Conservation (phyloP, 1,140 invertebrate genomes). For the Trialeurodes vaporariorum region DNA sequence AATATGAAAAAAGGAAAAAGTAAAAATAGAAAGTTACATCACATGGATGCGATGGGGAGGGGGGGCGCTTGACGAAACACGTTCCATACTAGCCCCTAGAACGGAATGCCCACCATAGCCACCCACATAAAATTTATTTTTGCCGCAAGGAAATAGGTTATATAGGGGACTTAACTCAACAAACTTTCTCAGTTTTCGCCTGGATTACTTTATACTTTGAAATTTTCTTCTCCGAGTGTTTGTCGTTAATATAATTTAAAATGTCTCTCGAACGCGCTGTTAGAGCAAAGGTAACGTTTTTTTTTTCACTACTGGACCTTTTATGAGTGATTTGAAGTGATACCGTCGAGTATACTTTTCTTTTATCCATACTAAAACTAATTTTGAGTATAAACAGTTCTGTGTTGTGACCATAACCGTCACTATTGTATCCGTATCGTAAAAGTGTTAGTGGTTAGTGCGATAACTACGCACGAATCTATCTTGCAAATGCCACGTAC, state of each 20-base stretch:
- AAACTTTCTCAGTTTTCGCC: neutral
- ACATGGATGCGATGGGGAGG: neutral
- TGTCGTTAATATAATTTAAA: neutral
- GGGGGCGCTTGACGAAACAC: neutral
- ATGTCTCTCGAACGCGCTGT: neutral
- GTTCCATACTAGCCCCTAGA: neutral
- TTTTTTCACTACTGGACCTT: neutral
- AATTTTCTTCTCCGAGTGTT: neutral
- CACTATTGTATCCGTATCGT: too few species aligned
- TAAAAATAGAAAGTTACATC: conserved; percentile 1
- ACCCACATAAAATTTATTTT: neutral
- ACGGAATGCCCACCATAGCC: neutral
- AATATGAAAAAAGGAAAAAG: neutral
- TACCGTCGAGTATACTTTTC: neutral
- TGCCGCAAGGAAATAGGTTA: neutral
- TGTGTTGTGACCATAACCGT: too few species aligned
- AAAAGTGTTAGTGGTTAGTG: too few species aligned
- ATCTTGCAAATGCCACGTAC: too few species aligned
- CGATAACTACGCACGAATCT: too few species aligned
- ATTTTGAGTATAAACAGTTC: neutral
- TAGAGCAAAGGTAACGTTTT: neutral
- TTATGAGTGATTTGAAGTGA: neutral
- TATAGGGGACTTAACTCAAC: neutral
- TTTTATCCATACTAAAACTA: neutral
- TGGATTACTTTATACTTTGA: neutral